Conservation (phyloP, 2,113 vertebrate species). For the Mastomys coucha region DNA sequence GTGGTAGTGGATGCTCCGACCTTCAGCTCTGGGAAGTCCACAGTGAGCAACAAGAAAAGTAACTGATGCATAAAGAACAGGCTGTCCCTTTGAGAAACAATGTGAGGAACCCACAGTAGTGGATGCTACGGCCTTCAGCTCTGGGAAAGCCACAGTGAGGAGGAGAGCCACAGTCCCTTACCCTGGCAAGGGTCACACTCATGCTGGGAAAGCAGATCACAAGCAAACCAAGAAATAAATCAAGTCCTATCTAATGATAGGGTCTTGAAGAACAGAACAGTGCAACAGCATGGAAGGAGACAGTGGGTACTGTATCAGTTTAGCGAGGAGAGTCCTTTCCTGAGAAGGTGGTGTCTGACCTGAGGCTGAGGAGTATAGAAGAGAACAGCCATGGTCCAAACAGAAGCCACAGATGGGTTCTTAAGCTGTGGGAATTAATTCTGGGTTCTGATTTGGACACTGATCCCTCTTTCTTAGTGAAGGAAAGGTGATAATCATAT, state of each 20-base stretch:
- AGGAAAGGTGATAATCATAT: not conserved
- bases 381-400: not conserved
- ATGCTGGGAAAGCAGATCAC: not conserved
- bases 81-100: too few species aligned
- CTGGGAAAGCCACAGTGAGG: too few species aligned
- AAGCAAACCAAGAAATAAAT: not conserved
- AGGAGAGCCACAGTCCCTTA: not conserved
- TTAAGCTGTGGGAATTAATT: not conserved
- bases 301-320: fast-evolving
- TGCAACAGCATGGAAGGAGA: not conserved
- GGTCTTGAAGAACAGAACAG: not conserved
- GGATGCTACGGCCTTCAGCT: not conserved
- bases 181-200: too few species aligned
- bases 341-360: not conserved
- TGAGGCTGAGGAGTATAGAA: not conserved
- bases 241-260: not conserved
- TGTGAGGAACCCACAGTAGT: not conserved
- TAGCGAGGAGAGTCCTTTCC: not conserved
- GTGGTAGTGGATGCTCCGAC: too few species aligned
- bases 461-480: not conserved
- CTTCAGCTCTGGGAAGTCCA: not conserved
- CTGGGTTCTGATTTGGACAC: not conserved
- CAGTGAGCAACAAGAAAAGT: not conserved
- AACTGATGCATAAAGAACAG: not conserved
- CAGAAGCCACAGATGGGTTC: not conserved